phyloP scores from a whole-genome alignment of 2,113 vertebrate genomes.

The Bubo blakistoni region DNA sequence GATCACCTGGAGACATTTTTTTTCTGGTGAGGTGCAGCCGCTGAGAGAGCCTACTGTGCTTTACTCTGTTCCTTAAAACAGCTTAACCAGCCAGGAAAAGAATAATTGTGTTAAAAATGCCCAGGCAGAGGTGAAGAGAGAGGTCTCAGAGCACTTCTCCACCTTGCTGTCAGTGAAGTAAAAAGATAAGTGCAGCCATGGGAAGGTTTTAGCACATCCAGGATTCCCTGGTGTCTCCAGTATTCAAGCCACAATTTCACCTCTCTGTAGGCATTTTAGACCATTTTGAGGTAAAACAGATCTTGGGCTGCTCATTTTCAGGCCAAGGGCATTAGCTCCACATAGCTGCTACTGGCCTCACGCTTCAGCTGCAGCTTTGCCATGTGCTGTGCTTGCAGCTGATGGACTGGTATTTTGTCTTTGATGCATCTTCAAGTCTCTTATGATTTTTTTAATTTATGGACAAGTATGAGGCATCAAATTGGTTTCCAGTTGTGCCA shows the following conservation, averaged over 20 bases:
- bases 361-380: accelerated
- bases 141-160: not conserved
- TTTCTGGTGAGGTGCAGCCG: not conserved
- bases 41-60: not conserved
- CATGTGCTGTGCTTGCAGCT: not conserved
- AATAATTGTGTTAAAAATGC: not conserved
- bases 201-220: not conserved
- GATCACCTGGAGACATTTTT: not conserved
- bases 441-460: not conserved
- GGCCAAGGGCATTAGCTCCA: not conserved
- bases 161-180: not conserved
- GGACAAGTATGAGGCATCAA: not conserved
- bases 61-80: not conserved
- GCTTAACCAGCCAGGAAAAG: not conserved
- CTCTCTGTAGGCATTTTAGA: not conserved
- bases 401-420: not conserved
- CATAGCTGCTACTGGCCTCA: not conserved
- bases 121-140: not conserved
- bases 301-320: not conserved
- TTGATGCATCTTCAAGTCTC: not conserved
- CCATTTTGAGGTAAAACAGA: not conserved
- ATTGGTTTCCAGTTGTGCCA: not conserved
- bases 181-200: not conserved
- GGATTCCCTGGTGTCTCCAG: not conserved
- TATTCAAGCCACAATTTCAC: not conserved